Evolutionary conservation across 1,140 invertebrate genomes (phyloP).

Genomic region (Elysia chlorotica): DNA sequence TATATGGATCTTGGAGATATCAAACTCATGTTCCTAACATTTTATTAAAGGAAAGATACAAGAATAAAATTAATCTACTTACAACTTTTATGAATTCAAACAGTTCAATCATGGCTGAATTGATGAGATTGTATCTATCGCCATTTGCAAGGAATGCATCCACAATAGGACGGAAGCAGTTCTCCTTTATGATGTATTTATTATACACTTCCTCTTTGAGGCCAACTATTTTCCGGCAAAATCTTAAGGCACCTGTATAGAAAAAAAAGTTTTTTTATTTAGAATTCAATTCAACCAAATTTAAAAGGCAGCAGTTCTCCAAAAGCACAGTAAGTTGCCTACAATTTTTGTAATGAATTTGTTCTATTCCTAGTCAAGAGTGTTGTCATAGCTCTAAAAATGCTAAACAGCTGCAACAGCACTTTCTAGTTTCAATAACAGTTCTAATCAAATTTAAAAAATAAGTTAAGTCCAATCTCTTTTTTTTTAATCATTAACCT

Average conservation of each 20-base stretch:
- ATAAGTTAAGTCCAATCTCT: too few relatives aligned
- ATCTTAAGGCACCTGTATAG: constrained; percentile 84
- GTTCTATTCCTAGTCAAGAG: too few relatives aligned
- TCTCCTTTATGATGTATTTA: constrained; percentile 93
- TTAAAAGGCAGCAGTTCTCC: background rate
- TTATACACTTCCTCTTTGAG: constrained; percentile 99
- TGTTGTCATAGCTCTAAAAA: background rate
- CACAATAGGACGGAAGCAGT: constrained; percentile 93
- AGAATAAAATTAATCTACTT: constrained; percentile 30
- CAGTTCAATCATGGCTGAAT: constrained; percentile 98
- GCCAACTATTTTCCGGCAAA: constrained; percentile 96
- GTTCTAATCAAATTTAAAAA: background rate
- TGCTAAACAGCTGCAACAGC: background rate
- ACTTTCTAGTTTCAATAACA: background rate
- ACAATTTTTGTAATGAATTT: too few relatives aligned
- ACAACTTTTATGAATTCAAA: constrained; percentile 90
- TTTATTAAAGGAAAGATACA: background rate
- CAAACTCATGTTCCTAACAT: too few relatives aligned
- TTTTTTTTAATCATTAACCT: too few relatives aligned
- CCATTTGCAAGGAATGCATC: constrained; percentile 96
- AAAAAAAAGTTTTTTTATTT: too few relatives aligned
- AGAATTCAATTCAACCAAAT: too few relatives aligned
- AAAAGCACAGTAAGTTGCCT: too few relatives aligned
- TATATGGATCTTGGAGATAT: too few relatives aligned
- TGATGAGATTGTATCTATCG: constrained; percentile 95